Percentiles rank a stretch among this genome's conserved stretches.
Conservation (phyloP, 2,797 vertebrate genomes). For the Pangasius djambal region DNA sequence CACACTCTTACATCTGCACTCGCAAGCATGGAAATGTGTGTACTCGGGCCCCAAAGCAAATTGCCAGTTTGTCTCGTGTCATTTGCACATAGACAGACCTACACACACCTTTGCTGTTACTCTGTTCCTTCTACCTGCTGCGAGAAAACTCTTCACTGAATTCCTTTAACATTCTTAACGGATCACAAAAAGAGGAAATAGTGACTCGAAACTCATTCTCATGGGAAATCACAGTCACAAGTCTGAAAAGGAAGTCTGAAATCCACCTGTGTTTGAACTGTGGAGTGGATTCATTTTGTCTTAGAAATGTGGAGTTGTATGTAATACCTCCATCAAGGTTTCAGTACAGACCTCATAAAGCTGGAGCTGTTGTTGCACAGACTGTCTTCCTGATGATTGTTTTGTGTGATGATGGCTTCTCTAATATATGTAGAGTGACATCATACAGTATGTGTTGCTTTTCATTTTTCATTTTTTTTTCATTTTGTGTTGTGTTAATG, state of each 20-base stretch:
- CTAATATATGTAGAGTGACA: neutral
- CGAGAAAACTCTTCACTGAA: constrained; percentile 13
- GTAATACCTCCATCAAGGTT: neutral
- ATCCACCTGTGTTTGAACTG: neutral
- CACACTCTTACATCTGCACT: constrained; percentile 23
- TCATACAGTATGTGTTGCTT: neutral
- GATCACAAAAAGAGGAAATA: constrained; percentile 35
- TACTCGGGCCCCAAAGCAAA: constrained; percentile 23
- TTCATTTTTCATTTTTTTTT: neutral
- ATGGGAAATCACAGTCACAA: neutral
- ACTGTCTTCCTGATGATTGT: neutral
- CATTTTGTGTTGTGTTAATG: constrained; percentile 38
- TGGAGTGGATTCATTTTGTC: neutral
- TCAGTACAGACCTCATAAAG: neutral
- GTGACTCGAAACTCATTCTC: neutral
- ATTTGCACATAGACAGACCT: constrained; percentile 19
- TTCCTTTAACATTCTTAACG: constrained; percentile 26
- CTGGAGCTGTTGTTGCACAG: neutral
- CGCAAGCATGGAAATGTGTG: constrained; percentile 31
- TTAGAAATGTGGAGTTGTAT: constrained; percentile 13
- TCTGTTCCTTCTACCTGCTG: constrained; percentile 37
- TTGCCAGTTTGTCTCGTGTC: constrained; percentile 32
- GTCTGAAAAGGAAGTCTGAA: constrained; percentile 11
- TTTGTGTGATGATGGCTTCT: neutral
- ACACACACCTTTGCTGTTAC: constrained; percentile 38